phyloP scores from a whole-genome alignment of 2,797 vertebrate species.

The Otolemur crassicaudatus region DNA sequence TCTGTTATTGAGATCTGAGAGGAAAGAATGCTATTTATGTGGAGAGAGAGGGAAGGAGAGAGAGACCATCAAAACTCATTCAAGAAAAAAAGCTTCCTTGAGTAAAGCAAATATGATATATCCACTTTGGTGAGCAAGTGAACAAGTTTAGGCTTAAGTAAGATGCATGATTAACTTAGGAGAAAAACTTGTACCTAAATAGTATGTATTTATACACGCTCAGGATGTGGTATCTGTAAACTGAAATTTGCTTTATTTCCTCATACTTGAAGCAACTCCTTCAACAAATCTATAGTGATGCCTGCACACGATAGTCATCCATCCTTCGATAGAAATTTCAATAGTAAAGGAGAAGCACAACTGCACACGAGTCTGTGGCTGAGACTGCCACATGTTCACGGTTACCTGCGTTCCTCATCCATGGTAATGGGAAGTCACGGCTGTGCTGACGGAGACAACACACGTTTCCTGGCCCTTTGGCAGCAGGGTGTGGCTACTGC shows the following conservation, averaged over 20 bases:
- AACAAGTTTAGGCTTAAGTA: constrained; percentile 23
- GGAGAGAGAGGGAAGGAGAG: background rate
- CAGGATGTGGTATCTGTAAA: background rate
- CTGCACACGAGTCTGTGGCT: background rate
- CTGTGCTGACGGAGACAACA: background rate
- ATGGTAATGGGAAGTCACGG: background rate
- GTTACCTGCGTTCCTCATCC: background rate
- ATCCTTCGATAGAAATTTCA: background rate
- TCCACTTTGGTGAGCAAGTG: constrained; percentile 40
- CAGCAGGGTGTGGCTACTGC: background rate
- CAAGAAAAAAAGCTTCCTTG: constrained; percentile 49
- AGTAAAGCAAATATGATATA: constrained; percentile 4
- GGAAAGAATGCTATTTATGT: constrained; percentile 51
- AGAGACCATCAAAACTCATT: constrained; percentile 60
- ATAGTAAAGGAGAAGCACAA: background rate
- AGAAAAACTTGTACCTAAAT: background rate
- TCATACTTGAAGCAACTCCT: background rate
- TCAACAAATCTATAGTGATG: background rate
- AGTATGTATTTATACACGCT: background rate
- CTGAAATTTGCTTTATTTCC: background rate
- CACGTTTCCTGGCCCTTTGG: background rate
- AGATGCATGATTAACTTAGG: background rate
- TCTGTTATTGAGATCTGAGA: constrained; percentile 79
- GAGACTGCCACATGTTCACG: background rate
- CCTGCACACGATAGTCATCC: background rate